Evolutionary conservation across 1,140 invertebrate genomes (phyloP), one percentile per base, ranked within the genome.

Genomic region (Heliothis virescens): DNA sequence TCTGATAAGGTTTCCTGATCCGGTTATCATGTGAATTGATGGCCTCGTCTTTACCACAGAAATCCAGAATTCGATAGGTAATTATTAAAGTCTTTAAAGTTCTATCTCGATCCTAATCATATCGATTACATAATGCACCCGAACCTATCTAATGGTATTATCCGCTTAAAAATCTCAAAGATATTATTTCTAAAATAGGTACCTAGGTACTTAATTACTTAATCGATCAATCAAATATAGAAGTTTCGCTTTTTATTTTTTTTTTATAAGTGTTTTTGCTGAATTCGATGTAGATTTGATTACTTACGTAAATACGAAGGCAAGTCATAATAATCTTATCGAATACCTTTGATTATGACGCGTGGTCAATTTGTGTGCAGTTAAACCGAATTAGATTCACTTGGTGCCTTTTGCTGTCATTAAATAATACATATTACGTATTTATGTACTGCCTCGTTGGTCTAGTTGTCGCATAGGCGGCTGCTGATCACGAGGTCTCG

Each of bases 211-310:
- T 13, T 52, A 52, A 52, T 50, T 69, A 50, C 4, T 26, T 69
- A 1, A 16, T 71, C 48, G 13, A 53, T 50, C 67, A 71, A 71
- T 53, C 12, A 53, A 52, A 50, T 50, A 5, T 26, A 26, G 21
- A 29, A n/a, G 67, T 52, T 52, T 5, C 12, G 67, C 13, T 71
- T 41, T 41, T 41, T 41, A 9, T 9, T 1, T 5, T 5, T 41
- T 41, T 71, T 71, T 71, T 52, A 52, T 71, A 71, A 29, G 21
- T 71, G 48, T 71, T 53, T 69, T 69, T 71, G 18, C 26, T 29
- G 1, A 52, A 71, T 52, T 71, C 21, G 48, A 16, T 18, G 15
- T 50, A 16, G 41, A 53, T 52, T 71, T 50, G 18, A 53, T 71
- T 13, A 71, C 63, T 67, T 67, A 53, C 47, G 15, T 16, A 71